Conservation (phyloP, 2,888 invertebrate species). For the Platypus cylindrus region DNA sequence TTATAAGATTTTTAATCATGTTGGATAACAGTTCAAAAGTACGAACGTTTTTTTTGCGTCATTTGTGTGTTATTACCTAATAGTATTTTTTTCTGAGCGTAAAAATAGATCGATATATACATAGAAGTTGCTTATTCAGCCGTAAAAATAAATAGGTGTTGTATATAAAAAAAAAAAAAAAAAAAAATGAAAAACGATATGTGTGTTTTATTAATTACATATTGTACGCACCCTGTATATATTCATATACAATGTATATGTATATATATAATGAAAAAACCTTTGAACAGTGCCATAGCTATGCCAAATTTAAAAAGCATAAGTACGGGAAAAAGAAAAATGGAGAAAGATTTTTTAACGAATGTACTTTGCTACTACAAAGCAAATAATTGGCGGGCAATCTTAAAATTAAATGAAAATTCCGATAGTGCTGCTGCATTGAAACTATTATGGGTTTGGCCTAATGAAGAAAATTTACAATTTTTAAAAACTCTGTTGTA, state of each 20-base stretch:
- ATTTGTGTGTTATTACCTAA: too few species aligned
- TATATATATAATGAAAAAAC: too few species aligned
- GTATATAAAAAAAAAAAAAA: neutral
- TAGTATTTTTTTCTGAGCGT: too few species aligned
- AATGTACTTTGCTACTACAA: constrained; percentile 34
- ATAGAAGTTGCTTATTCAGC: too few species aligned
- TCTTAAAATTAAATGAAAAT: constrained; percentile 35
- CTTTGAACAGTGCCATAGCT: too few species aligned
- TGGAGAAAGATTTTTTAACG: constrained; percentile 36
- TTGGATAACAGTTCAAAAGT: neutral
- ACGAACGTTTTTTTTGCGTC: constrained; percentile 1
- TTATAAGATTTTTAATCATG: constrained; percentile 50
- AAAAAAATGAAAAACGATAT: neutral
- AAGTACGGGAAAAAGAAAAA: constrained; percentile 9
- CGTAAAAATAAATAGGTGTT: too few species aligned
- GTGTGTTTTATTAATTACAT: too few species aligned
- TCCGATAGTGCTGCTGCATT: constrained; percentile 33
- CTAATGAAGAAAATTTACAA: constrained; percentile 48
- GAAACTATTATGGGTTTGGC: constrained; percentile 60
- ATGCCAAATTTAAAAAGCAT: neutral
- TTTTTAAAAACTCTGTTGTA: constrained; percentile 41
- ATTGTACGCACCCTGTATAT: too few species aligned
- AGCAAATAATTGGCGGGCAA: constrained; percentile 36
- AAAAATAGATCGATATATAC: too few species aligned
- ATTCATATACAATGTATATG: too few species aligned